Evolutionary conservation across 2,113 vertebrate genomes (phyloP).

Genomic region (Marcusenius ussheri): DNA sequence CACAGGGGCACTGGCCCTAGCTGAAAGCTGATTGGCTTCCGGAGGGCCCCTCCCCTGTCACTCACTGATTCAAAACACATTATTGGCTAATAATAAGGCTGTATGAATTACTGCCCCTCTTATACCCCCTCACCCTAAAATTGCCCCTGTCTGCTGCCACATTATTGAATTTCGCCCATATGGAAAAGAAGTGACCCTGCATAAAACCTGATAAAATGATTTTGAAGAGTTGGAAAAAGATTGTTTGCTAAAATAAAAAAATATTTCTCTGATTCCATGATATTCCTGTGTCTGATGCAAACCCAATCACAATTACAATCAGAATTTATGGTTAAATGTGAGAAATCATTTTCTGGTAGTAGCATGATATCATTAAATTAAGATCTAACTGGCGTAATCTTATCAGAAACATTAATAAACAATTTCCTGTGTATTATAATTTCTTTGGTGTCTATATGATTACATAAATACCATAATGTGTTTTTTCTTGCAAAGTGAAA

Average conservation of each 20-base stretch:
- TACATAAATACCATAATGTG: neutral
- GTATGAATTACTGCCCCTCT: neutral
- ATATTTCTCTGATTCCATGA: neutral
- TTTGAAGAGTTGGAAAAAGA: neutral
- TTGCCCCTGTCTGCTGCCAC: neutral
- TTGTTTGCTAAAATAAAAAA: neutral
- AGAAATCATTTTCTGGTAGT: neutral
- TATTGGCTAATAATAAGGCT: neutral
- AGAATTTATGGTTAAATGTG: neutral
- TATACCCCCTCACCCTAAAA: neutral
- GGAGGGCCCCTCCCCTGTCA: neutral
- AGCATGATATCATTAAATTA: neutral
- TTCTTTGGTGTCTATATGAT: neutral
- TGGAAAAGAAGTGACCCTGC: neutral
- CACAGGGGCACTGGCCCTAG: neutral
- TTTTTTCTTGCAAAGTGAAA: neutral
- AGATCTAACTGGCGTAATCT: neutral
- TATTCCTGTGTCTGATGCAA: neutral
- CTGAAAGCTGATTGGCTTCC: neutral
- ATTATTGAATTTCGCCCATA: neutral
- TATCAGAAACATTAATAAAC: neutral
- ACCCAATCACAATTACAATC: neutral
- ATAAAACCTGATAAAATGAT: neutral
- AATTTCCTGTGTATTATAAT: neutral
- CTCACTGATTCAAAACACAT: neutral